These are phyloP conservation scores for Neuroscelio doddi DNA, from an alignment of 2,888 invertebrate genomes.

Conservation along the genomic window DNA sequence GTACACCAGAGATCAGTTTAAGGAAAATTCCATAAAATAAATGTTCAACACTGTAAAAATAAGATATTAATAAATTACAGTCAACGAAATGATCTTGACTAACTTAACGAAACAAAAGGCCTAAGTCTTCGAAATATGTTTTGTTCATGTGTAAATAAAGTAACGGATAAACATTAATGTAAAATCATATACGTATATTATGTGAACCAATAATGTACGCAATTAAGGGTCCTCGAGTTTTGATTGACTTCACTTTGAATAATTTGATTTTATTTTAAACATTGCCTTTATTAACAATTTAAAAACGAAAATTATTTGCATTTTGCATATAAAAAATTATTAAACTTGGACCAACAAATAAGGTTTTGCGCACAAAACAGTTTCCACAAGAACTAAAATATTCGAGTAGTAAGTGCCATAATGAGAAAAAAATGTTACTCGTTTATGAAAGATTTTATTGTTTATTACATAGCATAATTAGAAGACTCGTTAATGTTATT, in stretches of 20 bases:
- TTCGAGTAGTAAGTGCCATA: constrained; percentile 45
- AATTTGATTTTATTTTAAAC: too few species aligned
- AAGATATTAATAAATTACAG: constrained; percentile 10
- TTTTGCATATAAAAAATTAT: too few species aligned
- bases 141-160: constrained; percentile 66
- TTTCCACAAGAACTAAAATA: constrained; percentile 17
- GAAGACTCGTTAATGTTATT: constrained; percentile 33
- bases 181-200: constrained; percentile 34
- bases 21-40: too few species aligned
- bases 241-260: too few species aligned
- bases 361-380: constrained; percentile 8
- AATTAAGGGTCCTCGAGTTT: constrained; percentile 44
- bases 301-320: too few species aligned
- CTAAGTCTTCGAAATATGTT: constrained; percentile 66
- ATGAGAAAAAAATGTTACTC: constrained; percentile 39
- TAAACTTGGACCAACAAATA: too few species aligned
- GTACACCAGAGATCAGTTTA: too few species aligned
- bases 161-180: constrained; percentile 39
- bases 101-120: constrained; percentile 55
- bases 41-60: constrained; percentile 14
- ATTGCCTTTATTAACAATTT: too few species aligned
- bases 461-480: constrained; percentile 30
- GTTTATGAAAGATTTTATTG: constrained; percentile 42
- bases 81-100: constrained; percentile 31
- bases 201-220: constrained; percentile 25